A percentile compares a stretch with the other conserved stretches of the same genome.
Evolutionary conservation across 1,140 invertebrate genomes (phyloP).

Genomic region (Orchestia grillus): DNA sequence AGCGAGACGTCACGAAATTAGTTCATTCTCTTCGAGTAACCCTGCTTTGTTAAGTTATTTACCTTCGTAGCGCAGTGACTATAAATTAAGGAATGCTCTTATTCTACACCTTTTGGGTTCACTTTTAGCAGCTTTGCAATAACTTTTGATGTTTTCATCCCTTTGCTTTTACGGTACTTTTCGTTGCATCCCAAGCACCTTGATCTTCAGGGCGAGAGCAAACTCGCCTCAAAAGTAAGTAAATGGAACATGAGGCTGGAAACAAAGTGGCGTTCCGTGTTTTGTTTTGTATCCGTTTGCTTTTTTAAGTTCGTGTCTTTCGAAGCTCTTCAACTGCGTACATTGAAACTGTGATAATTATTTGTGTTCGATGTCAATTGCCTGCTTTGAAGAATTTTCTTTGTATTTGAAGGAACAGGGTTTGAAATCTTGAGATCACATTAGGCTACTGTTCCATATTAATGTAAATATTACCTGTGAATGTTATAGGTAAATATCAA

Average conservation of each 20-base stretch:
- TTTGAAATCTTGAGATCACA: neutral
- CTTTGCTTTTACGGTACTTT: neutral
- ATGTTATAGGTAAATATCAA: too few species aligned
- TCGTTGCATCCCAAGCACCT: constrained; percentile 12
- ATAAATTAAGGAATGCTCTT: too few species aligned
- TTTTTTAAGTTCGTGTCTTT: neutral
- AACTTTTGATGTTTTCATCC: neutral
- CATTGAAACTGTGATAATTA: neutral
- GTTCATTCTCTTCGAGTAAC: too few species aligned
- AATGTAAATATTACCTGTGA: too few species aligned
- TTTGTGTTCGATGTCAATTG: neutral
- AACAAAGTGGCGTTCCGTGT: neutral
- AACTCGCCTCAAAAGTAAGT: constrained; percentile 25
- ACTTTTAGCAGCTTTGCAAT: neutral
- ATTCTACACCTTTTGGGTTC: neutral
- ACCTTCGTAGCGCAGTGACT: too few species aligned
- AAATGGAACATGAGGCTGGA: neutral
- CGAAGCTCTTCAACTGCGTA: neutral
- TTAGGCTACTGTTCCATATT: neutral
- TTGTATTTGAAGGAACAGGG: neutral
- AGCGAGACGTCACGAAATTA: too few species aligned
- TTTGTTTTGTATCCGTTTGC: neutral
- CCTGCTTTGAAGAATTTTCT: neutral
- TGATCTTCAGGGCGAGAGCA: constrained; percentile 42
- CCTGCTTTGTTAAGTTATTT: too few species aligned